These are phyloP conservation scores for Cartodere bifasciata DNA, from an alignment of 2,888 invertebrate genomes.

Conservation along the genomic window DNA sequence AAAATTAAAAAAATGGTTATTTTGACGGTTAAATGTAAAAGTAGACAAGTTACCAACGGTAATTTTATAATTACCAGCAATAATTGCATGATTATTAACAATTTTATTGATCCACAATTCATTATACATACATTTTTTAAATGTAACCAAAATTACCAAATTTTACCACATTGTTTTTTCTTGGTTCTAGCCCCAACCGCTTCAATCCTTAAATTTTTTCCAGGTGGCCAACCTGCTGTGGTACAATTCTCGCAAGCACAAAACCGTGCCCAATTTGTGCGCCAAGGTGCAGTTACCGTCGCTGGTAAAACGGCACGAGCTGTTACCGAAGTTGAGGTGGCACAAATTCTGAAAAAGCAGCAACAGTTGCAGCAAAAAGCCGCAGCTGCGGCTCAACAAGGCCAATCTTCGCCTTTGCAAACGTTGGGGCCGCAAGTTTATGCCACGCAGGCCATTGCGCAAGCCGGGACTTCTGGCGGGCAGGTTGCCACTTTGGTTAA, in stretches of 20 bases:
- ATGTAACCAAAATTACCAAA: too few species aligned
- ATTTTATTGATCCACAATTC: too few species aligned
- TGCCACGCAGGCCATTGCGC: slow-evolving; percentile 36
- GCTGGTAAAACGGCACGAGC: slow-evolving; percentile 29
- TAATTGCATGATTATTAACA: too few species aligned
- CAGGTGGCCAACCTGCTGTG: slow-evolving; percentile 25
- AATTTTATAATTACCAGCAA: too few species aligned
- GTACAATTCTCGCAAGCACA: slow-evolving; percentile 34
- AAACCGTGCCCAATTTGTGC: slow-evolving; percentile 27
- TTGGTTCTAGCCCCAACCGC: too few species aligned
- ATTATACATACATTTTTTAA: too few species aligned
- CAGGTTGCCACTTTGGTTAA: slow-evolving; percentile 53
- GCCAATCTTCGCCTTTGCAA: slow-evolving; percentile 27
- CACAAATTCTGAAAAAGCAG: slow-evolving; percentile 38
- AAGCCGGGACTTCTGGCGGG: slow-evolving; percentile 39
- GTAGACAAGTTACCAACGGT: too few species aligned
- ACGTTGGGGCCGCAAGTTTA: slow-evolving; percentile 30
- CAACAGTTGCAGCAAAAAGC: slow-evolving; percentile 26
- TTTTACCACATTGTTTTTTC: too few species aligned
- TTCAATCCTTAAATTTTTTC: slow-evolving; percentile 5
- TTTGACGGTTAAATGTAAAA: too few species aligned
- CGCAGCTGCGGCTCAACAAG: slow-evolving; percentile 22
- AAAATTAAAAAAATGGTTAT: too few species aligned
- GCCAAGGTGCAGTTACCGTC: slow-evolving; percentile 32
- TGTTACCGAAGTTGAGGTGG: slow-evolving; percentile 41